Evolutionary conservation across 2,797 vertebrate genomes (phyloP), one percentile per base, ranked within the genome.

Genomic region (Danio tinwini): DNA sequence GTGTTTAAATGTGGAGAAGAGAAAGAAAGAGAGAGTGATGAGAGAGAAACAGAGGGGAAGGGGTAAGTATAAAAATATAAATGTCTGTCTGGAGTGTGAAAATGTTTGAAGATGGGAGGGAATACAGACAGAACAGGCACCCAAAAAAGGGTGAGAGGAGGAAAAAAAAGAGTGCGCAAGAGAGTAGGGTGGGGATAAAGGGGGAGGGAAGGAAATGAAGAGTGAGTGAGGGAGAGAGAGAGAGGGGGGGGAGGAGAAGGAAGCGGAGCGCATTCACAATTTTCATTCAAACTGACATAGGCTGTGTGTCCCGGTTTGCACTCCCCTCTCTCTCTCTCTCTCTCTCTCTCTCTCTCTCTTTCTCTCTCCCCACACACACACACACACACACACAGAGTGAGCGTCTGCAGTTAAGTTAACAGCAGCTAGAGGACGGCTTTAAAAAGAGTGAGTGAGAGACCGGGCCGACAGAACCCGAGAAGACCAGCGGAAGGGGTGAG

Each of bases 211-310:
- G 62, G 63, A 69, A 62, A 53, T 6, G 67, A 67, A 29, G 74
- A 71, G 74, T 17, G 71, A 29, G 69, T 16, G 29, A 84, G 78
- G 52, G 84, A 71, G 75, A 52, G 67, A 75, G 61, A 67, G 44
- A 67, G 78, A 50, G 70, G 64, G 76, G 76, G 81, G 78, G 76
- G 70, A 83, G 89, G 84, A 81, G 88, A 86, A 89, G 87, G 90
- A 87, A 86, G 85, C 89, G 83, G 88, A 82, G 64, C 88, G 87
- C 88, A 88, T 91, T 91, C 89, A 93, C 90, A 91, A 91, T 91
- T 90, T 93, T 93, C 92, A 93, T 94, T 94, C 92, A 94, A 91
- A 93, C 89, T 92, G 91, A 93, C 91, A 92, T 88, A 90, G 91
- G 86, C 89, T 91, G 90, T 85, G 85, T 92, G 90, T 93, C 93